Evolutionary conservation across 2,888 invertebrate species (phyloP).

Genomic region (Perizoma affinitatum): DNA sequence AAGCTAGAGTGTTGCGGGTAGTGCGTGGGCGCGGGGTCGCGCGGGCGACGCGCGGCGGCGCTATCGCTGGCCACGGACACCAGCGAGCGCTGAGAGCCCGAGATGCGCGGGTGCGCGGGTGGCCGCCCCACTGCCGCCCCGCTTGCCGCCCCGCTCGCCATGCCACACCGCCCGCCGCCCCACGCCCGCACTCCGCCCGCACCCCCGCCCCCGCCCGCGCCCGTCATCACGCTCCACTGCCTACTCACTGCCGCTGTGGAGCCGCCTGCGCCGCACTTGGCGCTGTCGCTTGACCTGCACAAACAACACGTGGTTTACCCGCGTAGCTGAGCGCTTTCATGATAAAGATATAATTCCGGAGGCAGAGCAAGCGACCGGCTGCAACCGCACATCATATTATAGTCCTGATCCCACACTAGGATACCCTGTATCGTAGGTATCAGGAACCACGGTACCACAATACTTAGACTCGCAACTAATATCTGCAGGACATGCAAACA

Average conservation of each 20-base stretch:
- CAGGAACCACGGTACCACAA: too few species aligned
- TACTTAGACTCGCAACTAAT: too few species aligned
- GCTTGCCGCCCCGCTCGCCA: constrained; percentile 43
- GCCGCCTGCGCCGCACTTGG: constrained; percentile 84
- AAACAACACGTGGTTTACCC: constrained; percentile 16
- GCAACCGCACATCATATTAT: too few species aligned
- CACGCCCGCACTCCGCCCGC: constrained; percentile 50
- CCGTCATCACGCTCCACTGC: constrained; percentile 80
- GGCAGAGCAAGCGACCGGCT: too few species aligned
- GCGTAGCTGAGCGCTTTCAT: background rate
- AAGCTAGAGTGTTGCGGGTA: constrained; percentile 75
- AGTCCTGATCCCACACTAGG: too few species aligned
- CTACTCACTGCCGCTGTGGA: constrained; percentile 83
- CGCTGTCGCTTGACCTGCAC: constrained; percentile 87
- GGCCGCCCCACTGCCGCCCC: constrained; percentile 58
- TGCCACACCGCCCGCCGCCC: constrained; percentile 5
- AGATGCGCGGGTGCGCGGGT: constrained; percentile 59
- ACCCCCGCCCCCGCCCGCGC: constrained; percentile 51
- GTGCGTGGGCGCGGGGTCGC: constrained; percentile 68
- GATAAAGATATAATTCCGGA: too few species aligned
- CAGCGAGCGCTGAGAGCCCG: constrained; percentile 78
- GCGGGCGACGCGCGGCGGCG: constrained; percentile 74
- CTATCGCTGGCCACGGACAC: constrained; percentile 82
- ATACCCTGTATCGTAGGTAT: too few species aligned
- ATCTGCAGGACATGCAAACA: too few species aligned